These are phyloP conservation scores for Dipodomys spectabilis DNA, from an alignment of 2,113 vertebrate genomes.

Conservation along the genomic window DNA sequence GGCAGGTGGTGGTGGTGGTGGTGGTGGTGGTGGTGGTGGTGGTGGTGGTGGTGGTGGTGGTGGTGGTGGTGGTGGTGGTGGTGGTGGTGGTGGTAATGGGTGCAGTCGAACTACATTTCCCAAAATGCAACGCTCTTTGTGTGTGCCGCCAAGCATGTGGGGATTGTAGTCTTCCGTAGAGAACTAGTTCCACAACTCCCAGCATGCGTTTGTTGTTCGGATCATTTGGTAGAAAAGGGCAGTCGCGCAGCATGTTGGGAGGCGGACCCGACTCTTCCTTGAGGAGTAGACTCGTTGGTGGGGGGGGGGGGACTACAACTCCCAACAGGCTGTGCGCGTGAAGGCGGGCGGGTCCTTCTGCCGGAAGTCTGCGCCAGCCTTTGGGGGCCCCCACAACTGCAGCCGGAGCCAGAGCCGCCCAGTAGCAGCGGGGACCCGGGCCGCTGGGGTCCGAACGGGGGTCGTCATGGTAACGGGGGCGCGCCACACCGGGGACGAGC, in stretches of 20 bases:
- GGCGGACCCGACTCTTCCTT: rapidly evolving
- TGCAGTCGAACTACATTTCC: constrained; percentile 44
- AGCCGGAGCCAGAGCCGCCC: constrained; percentile 53
- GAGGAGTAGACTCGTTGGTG: not conserved
- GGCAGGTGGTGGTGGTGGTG: too few species aligned
- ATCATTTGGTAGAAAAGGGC: not conserved
- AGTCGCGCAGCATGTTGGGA: constrained; percentile 49
- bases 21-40: too few species aligned
- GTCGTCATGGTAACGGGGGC: constrained; percentile 79
- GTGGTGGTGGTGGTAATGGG: too few species aligned
- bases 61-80: too few species aligned
- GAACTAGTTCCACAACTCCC: not conserved
- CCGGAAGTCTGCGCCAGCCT: constrained; percentile 68
- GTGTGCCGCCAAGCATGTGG: not conserved
- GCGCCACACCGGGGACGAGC: constrained; percentile 4
- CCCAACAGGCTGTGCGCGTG: constrained; percentile 66
- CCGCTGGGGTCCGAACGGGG: constrained; percentile 67
- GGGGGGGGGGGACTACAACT: constrained; percentile 68
- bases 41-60: too few species aligned
- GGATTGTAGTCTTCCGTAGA: constrained; percentile 38
- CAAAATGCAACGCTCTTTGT: not conserved
- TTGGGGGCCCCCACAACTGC: constrained; percentile 16
- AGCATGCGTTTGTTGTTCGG: not conserved
- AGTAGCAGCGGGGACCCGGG: constrained; percentile 60
- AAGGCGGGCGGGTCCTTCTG: constrained; percentile 5